phyloP scores from a whole-genome alignment of 2,888 invertebrate genomes.

The Slavum lentiscoides region DNA sequence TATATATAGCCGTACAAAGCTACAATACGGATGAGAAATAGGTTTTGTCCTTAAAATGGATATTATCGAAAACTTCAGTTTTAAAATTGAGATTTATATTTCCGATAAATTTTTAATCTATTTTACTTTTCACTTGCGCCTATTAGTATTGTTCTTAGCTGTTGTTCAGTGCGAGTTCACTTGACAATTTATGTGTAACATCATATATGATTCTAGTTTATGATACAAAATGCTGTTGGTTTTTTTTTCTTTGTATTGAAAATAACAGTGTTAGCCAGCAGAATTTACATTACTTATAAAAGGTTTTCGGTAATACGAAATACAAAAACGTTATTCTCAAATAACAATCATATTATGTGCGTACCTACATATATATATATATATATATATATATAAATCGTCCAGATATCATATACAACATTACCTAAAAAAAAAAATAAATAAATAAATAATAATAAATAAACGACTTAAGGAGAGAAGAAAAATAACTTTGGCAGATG shows the following conservation, averaged over 20 bases:
- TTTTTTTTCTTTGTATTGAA: neutral
- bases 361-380: neutral
- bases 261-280: neutral
- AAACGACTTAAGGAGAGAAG: neutral
- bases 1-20: no score
- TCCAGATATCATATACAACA: conserved; percentile 11
- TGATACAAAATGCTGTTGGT: neutral
- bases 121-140: no score
- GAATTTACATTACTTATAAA: neutral
- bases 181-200: neutral
- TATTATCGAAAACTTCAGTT: no score
- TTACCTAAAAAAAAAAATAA: neutral
- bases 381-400: neutral
- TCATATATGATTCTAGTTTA: neutral
- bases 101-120: no score
- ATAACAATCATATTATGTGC: conserved; percentile 14
- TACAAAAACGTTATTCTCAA: conserved; percentile 3
- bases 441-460: neutral
- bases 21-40: no score
- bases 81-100: no score
- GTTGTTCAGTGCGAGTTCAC: no score
- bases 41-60: no score
- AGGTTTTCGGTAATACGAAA: neutral
- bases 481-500: conserved; percentile 12
- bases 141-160: no score